Conservation (phyloP, 2,888 invertebrate species). For the Prenolepis imparis region DNA sequence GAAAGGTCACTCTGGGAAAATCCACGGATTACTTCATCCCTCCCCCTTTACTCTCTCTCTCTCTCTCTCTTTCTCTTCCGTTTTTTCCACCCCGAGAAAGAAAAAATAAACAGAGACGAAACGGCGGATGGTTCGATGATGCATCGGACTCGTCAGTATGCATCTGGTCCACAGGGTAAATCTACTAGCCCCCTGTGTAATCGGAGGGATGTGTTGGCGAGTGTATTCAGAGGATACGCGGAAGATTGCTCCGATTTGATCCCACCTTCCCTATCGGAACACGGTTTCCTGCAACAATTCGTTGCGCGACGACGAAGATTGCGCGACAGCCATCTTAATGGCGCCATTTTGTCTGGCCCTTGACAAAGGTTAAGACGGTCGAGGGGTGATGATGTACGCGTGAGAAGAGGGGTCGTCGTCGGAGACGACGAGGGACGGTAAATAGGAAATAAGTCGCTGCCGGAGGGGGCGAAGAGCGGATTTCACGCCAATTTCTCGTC, state of each 20-base stretch:
- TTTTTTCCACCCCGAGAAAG: constrained; percentile 26
- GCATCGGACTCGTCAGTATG: constrained; percentile 37
- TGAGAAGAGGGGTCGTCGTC: constrained; percentile 67
- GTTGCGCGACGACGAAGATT: constrained; percentile 45
- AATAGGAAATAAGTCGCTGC: constrained; percentile 86
- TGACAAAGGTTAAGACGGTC: constrained; percentile 77
- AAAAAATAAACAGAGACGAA: constrained; percentile 37
- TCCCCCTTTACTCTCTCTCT: background rate
- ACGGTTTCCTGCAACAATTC: constrained; percentile 46
- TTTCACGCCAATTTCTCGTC: constrained; percentile 85
- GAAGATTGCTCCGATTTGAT: constrained; percentile 29
- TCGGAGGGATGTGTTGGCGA: constrained; percentile 12
- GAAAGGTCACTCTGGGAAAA: constrained; percentile 60
- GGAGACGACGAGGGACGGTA: constrained; percentile 78
- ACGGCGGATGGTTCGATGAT: constrained; percentile 37
- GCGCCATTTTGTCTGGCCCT: constrained; percentile 83
- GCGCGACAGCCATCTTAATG: constrained; percentile 75
- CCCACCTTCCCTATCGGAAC: constrained; percentile 1
- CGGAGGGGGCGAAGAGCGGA: constrained; percentile 83
- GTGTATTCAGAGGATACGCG: constrained; percentile 33
- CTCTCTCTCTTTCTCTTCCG: constrained; percentile 7
- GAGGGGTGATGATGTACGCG: constrained; percentile 71
- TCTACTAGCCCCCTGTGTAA: constrained; percentile 3
- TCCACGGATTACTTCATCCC: constrained; percentile 50
- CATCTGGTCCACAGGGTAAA: constrained; percentile 39